A percentile compares a stretch with the other conserved stretches of the same genome.
phyloP scores from a whole-genome alignment of 2,113 vertebrate genomes.

The Cepphus grylle region DNA sequence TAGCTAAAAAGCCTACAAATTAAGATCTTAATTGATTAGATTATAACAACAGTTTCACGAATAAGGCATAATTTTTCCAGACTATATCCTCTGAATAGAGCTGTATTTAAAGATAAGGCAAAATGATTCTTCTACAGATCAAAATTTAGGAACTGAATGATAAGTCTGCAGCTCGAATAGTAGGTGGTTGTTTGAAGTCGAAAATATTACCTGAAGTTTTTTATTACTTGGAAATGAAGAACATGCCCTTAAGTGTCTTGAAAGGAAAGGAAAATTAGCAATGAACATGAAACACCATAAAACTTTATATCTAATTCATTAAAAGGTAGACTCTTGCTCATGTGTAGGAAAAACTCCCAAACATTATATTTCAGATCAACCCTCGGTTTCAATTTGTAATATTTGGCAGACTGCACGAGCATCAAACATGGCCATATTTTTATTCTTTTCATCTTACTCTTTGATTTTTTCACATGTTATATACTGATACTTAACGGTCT shows the following conservation, averaged over 20 bases:
- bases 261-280: background rate
- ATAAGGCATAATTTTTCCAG: constrained; percentile 8
- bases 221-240: background rate
- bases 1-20: background rate
- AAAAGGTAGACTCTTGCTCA: background rate
- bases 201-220: background rate
- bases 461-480: constrained; percentile 17
- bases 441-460: constrained; percentile 34
- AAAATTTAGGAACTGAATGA: background rate
- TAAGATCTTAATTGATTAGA: constrained; percentile 38
- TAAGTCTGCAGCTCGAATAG: background rate
- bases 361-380: background rate
- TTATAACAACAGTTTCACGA: background rate
- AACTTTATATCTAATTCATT: background rate
- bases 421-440: background rate
- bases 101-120: constrained; percentile 15
- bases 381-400: background rate
- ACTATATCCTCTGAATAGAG: constrained; percentile 3
- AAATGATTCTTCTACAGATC: background rate
- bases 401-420: background rate
- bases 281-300: background rate
- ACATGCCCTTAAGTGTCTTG: background rate
- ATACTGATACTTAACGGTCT: background rate
- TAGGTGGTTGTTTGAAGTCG: background rate
- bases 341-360: background rate